Evolutionary conservation across 2,888 invertebrate genomes (phyloP).

Genomic region (Lamproptera curius): DNA sequence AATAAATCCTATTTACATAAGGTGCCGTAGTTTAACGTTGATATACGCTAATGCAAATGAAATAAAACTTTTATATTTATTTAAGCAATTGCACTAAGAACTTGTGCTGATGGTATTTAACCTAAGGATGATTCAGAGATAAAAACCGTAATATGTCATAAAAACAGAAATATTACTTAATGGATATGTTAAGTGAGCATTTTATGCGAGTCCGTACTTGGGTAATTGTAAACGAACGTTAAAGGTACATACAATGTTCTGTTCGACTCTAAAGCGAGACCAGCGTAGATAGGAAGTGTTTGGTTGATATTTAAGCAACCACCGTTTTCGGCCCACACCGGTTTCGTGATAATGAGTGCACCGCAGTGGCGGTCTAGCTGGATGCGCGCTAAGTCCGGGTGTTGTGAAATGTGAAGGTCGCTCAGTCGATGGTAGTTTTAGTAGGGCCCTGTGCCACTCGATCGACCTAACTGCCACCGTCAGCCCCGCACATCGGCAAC

Average conservation of each 20-base stretch:
- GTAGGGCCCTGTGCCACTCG: conserved; percentile 72
- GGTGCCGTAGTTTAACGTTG: no score
- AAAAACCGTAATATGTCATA: no score
- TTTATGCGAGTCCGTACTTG: no score
- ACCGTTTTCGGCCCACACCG: conserved; percentile 18
- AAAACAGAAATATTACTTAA: no score
- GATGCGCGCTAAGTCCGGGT: conserved; percentile 74
- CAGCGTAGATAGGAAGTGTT: conserved; percentile 1
- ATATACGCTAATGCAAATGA: no score
- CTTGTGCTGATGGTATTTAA: no score
- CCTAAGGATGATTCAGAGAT: no score
- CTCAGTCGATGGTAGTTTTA: conserved; percentile 60
- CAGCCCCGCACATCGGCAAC: conserved; percentile 29
- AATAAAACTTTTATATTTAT: no score
- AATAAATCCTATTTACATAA: no score
- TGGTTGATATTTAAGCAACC: conserved; percentile 12
- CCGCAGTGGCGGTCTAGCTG: conserved; percentile 41
- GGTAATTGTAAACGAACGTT: conserved; percentile 5
- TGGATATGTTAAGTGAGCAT: no score
- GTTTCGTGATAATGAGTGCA: conserved; percentile 44
- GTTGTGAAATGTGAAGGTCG: conserved; percentile 74
- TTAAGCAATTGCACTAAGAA: no score
- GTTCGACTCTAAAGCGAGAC: not conserved
- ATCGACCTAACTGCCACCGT: conserved; percentile 35
- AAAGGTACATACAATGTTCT: not conserved